These are phyloP conservation scores for Drosophila lowei DNA, from an alignment of 1,140 invertebrate genomes.

Conservation along the genomic window DNA sequence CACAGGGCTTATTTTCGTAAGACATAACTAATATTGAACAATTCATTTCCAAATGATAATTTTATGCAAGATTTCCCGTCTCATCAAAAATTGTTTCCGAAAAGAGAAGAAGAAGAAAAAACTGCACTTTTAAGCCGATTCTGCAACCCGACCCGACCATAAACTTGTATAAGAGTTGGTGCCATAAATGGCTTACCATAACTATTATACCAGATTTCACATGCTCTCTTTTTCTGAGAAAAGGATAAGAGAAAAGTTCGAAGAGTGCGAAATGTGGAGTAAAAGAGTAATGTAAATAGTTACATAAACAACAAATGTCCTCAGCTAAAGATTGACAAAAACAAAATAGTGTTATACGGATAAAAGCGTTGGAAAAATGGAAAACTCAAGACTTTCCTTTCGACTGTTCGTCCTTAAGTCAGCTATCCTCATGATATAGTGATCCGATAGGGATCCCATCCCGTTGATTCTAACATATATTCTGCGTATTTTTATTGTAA, in stretches of 20 bases:
- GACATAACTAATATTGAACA: not conserved
- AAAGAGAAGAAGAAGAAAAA: not conserved
- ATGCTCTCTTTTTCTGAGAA: conserved; percentile 3
- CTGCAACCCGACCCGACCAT: conserved; percentile 30
- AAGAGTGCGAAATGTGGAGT: not conserved
- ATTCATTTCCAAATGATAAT: too few relatives aligned
- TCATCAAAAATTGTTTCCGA: conserved; percentile 67
- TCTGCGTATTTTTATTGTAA: too few relatives aligned
- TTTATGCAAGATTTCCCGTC: too few relatives aligned
- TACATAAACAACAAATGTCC: conserved; percentile 25
- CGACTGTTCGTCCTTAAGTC: too few relatives aligned
- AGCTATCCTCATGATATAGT: too few relatives aligned
- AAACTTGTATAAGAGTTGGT: conserved; percentile 37
- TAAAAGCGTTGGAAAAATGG: not conserved
- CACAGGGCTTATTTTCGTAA: too few relatives aligned
- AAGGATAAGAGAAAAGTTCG: not conserved
- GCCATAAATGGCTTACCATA: conserved; percentile 1
- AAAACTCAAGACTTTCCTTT: too few relatives aligned
- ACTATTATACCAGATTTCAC: conserved; percentile 30
- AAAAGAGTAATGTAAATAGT: conserved; percentile 28
- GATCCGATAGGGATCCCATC: too few relatives aligned
- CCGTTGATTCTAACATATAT: too few relatives aligned
- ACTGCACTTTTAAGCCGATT: conserved; percentile 29
- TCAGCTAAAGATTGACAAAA: not conserved
- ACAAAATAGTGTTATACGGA: not conserved